A percentile compares a stretch with the other conserved stretches of the same genome.
These are phyloP conservation scores for Numida meleagris DNA, from an alignment of 2,113 vertebrate species.

Conservation along the genomic window DNA sequence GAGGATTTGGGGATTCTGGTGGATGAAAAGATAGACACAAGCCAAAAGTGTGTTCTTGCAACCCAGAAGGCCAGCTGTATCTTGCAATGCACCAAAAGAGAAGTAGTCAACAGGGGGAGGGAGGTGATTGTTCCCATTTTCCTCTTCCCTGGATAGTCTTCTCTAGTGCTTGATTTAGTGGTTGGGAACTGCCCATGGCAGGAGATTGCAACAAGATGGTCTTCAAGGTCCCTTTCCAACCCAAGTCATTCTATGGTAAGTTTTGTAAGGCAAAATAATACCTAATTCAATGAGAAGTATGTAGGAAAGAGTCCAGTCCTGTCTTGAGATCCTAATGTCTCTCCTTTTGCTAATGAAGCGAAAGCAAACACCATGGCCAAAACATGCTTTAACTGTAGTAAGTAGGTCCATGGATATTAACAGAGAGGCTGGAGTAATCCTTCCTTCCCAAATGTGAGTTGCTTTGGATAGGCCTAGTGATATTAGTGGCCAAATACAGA, in stretches of 20 bases:
- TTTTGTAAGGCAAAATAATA: not conserved
- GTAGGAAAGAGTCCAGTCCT: not conserved
- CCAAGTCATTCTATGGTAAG: not conserved
- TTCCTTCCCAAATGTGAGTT: not conserved
- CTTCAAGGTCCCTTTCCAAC: not conserved
- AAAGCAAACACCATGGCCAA: not conserved
- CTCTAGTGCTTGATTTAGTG: not conserved
- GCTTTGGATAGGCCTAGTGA: not conserved
- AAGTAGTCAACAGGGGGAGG: not conserved
- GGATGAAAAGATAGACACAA: not conserved
- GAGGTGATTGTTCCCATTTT: not conserved
- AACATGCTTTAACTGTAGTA: fast-evolving
- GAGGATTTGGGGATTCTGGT: not conserved
- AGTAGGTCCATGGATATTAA: not conserved
- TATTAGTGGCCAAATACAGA: not conserved
- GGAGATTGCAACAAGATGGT: not conserved
- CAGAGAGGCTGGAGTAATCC: not conserved
- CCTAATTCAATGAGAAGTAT: not conserved
- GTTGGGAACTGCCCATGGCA: not conserved
- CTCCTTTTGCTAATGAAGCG: not conserved
- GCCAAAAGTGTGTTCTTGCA: not conserved
- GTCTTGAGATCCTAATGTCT: not conserved
- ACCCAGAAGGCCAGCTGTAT: not conserved
- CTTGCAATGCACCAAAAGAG: not conserved
- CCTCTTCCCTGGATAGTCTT: not conserved